Percentiles rank a stretch among this genome's conserved stretches.
Conservation (phyloP, 2,888 invertebrate genomes). For the Sminthurides aquaticus region DNA sequence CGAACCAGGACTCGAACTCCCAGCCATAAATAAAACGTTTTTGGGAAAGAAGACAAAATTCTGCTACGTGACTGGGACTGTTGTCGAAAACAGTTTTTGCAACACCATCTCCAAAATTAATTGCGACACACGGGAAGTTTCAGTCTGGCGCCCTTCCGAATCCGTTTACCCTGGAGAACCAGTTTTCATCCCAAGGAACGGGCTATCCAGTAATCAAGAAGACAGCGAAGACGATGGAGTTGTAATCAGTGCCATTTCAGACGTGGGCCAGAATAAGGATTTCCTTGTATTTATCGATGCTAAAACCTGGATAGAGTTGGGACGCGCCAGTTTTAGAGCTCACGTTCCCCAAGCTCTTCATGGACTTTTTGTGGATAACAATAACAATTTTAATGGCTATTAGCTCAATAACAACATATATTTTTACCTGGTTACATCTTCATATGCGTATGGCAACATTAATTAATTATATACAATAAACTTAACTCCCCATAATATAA, state of each 20-base stretch:
- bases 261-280: constrained; percentile 42
- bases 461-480: too few relatives aligned
- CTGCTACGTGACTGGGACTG: constrained; percentile 49
- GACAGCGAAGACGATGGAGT: constrained; percentile 50
- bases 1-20: constrained; percentile 49
- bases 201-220: constrained; percentile 42
- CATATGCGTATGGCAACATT: too few relatives aligned
- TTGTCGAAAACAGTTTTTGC: constrained; percentile 44
- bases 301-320: constrained; percentile 47
- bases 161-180: constrained; percentile 48
- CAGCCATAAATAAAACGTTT: constrained; percentile 49
- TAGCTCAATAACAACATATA: neutral
- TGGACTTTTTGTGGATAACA: constrained; percentile 41
- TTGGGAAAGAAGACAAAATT: constrained; percentile 48
- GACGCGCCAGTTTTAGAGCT: constrained; percentile 45
- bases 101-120: constrained; percentile 45
- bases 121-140: constrained; percentile 24
- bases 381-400: neutral
- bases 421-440: too few relatives aligned
- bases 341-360: constrained; percentile 45
- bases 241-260: constrained; percentile 44
- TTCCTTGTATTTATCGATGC: constrained; percentile 47
- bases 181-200: constrained; percentile 49
- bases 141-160: constrained; percentile 29
- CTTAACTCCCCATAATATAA: neutral